Evolutionary conservation across 2,888 invertebrate species (phyloP).

Genomic region (Pseudeuparius sepicola): DNA sequence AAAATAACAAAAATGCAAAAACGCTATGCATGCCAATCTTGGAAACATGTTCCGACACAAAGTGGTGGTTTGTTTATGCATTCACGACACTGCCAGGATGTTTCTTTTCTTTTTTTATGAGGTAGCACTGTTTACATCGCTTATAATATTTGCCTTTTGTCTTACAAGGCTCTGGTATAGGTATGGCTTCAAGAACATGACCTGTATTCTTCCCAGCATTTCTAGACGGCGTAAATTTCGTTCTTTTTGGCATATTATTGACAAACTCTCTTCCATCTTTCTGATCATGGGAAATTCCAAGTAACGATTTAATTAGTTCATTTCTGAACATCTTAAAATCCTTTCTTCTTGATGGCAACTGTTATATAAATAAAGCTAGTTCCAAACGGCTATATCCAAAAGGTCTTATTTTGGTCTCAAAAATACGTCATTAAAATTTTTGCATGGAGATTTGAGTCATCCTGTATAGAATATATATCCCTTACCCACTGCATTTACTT

Average conservation of each 20-base stretch:
- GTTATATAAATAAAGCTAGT: background rate
- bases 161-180: constrained; percentile 6
- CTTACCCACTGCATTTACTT: no score
- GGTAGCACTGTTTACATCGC: constrained; percentile 1
- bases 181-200: background rate
- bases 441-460: no score
- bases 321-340: constrained; percentile 1
- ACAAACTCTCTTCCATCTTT: constrained; percentile 8
- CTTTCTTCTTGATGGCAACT: constrained; percentile 5
- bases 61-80: constrained; percentile 11
- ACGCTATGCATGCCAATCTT: constrained; percentile 12
- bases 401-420: no score
- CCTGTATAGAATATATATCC: no score
- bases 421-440: no score
- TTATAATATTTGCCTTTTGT: constrained; percentile 8
- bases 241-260: constrained; percentile 2
- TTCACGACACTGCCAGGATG: constrained; percentile 9
- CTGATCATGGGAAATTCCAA: constrained; percentile 8
- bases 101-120: constrained; percentile 6
- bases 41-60: constrained; percentile 11
- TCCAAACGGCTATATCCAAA: no score
- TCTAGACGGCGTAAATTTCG: constrained; percentile 4
- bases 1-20: no score
- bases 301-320: constrained; percentile 9
- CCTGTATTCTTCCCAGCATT: background rate